phyloP scores from a whole-genome alignment of 2,888 invertebrate species.

The Pteria penguin region DNA sequence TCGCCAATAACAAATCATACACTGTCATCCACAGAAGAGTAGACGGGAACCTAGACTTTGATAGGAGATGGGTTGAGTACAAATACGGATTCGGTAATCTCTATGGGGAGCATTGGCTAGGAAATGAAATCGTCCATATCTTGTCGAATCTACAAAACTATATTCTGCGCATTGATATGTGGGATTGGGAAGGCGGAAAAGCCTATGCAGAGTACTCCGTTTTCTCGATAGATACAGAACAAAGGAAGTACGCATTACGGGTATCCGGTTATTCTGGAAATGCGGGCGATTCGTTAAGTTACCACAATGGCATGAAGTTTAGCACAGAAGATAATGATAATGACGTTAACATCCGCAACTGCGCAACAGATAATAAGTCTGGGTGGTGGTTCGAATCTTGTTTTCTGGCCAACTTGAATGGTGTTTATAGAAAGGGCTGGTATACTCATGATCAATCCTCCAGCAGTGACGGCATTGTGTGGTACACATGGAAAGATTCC shows the following conservation, averaged over 20 bases:
- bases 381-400: slow-evolving; percentile 79
- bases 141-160: slow-evolving; percentile 70
- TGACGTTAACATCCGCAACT: slow-evolving; percentile 75
- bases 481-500: slow-evolving; percentile 75
- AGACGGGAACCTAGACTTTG: slow-evolving; percentile 74
- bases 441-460: slow-evolving; percentile 66
- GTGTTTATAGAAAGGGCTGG: slow-evolving; percentile 75
- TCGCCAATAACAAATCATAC: slow-evolving; percentile 74
- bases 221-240: slow-evolving; percentile 71
- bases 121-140: slow-evolving; percentile 72
- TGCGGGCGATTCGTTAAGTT: slow-evolving; percentile 77
- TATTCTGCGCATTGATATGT: slow-evolving; percentile 76
- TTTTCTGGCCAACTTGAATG: slow-evolving; percentile 76
- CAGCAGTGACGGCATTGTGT: slow-evolving; percentile 72
- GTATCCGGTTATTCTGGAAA: slow-evolving; percentile 68
- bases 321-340: slow-evolving; percentile 79
- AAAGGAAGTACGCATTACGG: slow-evolving; percentile 68
- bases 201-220: slow-evolving; percentile 73
- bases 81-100: slow-evolving; percentile 77
- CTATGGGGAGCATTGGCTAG: slow-evolving; percentile 78
- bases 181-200: slow-evolving; percentile 78
- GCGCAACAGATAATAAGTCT: slow-evolving; percentile 76
- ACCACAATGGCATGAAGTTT: slow-evolving; percentile 78
- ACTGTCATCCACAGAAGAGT: slow-evolving; percentile 74
- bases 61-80: slow-evolving; percentile 77